A percentile compares a stretch with the other conserved stretches of the same genome.
Conservation (phyloP, 2,113 vertebrate species). For the Sterrhoptilus dennistouni region DNA sequence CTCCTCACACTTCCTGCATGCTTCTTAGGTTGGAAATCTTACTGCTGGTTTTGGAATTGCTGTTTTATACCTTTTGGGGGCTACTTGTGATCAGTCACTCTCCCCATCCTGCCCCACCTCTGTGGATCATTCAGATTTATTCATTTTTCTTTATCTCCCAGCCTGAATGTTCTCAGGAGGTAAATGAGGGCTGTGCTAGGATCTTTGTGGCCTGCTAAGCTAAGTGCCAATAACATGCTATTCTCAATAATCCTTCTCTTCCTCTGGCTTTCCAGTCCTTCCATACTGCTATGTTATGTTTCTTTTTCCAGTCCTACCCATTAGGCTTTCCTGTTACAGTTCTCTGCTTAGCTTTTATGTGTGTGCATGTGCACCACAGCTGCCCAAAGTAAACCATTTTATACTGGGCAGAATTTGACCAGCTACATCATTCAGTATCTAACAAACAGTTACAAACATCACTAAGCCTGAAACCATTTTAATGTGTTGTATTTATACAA, state of each 20-base stretch:
- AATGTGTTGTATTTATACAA: background rate
- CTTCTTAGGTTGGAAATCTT: background rate
- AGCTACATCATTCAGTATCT: background rate
- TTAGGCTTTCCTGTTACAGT: background rate
- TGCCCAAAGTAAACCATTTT: background rate
- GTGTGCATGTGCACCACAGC: background rate
- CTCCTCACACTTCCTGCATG: rapidly evolving
- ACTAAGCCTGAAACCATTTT: background rate
- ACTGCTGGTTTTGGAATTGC: background rate
- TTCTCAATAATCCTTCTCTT: background rate
- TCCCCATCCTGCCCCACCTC: background rate
- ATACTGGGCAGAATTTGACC: background rate
- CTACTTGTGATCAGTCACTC: background rate
- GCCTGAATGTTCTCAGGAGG: background rate
- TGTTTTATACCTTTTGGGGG: background rate
- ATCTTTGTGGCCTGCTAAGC: background rate
- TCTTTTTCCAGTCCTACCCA: background rate
- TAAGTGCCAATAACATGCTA: background rate
- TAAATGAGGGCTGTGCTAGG: background rate
- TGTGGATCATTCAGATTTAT: background rate
- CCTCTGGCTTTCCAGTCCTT: background rate
- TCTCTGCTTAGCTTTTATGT: background rate
- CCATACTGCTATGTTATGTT: background rate
- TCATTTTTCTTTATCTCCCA: background rate
- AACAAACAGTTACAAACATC: background rate